These are phyloP conservation scores for Bufotes viridis DNA, from an alignment of 2,797 vertebrate genomes.

Conservation along the genomic window DNA sequence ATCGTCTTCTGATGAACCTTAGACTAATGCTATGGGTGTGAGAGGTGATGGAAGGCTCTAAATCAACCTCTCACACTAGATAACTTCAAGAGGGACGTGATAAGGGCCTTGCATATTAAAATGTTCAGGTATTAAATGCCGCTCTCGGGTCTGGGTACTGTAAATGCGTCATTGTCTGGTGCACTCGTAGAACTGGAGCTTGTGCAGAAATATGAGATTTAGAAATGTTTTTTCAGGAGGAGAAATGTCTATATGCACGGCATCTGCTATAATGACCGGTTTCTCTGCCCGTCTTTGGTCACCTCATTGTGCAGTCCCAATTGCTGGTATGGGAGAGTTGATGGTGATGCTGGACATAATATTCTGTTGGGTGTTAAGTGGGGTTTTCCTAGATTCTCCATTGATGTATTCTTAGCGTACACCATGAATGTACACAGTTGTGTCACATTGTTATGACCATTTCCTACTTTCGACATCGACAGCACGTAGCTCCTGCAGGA, in stretches of 20 bases:
- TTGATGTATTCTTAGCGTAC: too few species aligned
- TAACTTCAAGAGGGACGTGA: conserved; percentile 13
- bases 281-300: background rate
- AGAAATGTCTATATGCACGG: background rate
- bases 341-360: background rate
- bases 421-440: too few species aligned
- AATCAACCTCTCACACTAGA: conserved; percentile 3
- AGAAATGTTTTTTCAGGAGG: background rate
- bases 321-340: background rate
- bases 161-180: conserved; percentile 3
- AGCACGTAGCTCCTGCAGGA: too few species aligned
- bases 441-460: too few species aligned
- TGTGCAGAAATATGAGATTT: conserved; percentile 13
- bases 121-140: conserved; percentile 8
- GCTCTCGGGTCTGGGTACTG: background rate
- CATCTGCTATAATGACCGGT: background rate
- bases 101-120: conserved; percentile 24
- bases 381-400: background rate
- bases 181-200: background rate
- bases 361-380: background rate
- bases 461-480: too few species aligned
- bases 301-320: background rate
- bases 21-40: conserved; percentile 6
- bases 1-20: conserved; percentile 35
- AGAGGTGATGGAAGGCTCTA: conserved; percentile 6